Conservation (phyloP, 2,888 invertebrate genomes). For the Drosophila mulleri region DNA sequence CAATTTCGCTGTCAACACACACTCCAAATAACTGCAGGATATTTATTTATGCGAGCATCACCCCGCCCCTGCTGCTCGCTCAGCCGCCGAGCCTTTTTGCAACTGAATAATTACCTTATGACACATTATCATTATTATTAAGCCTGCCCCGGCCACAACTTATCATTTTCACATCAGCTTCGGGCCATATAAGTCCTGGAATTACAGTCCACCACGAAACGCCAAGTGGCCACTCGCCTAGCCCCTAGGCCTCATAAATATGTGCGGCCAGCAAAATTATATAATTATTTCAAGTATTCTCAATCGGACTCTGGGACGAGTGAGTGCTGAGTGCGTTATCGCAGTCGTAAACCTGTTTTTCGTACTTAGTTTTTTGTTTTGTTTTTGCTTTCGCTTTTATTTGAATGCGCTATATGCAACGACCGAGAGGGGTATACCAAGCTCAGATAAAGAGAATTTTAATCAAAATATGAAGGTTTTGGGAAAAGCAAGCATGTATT, state of each 20-base stretch:
- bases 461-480: too few species aligned
- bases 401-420: conserved; percentile 4
- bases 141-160: conserved; percentile 50
- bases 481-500: neutral
- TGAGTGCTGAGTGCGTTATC: conserved; percentile 62
- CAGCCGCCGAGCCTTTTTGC: conserved; percentile 52
- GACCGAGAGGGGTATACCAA: neutral
- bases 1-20: conserved; percentile 79
- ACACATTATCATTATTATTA: conserved; percentile 81
- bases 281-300: conserved; percentile 76
- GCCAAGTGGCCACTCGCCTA: conserved; percentile 15
- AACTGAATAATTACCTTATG: conserved; percentile 81
- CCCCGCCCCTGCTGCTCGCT: conserved; percentile 9
- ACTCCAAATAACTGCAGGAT: conserved; percentile 77
- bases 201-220: conserved; percentile 61
- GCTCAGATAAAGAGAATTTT: neutral
- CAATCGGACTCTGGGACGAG: conserved; percentile 43
- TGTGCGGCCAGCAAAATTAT: conserved; percentile 72
- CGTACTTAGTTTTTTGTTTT: neutral
- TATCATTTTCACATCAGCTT: conserved; percentile 69
- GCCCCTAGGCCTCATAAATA: conserved; percentile 65
- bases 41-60: conserved; percentile 69
- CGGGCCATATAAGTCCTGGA: conserved; percentile 49
- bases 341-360: conserved; percentile 54
- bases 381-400: conserved; percentile 20